A percentile compares a stretch with the other conserved stretches of the same genome.
Conservation (phyloP, 2,113 vertebrate species). For the Pongo pygmaeus region DNA sequence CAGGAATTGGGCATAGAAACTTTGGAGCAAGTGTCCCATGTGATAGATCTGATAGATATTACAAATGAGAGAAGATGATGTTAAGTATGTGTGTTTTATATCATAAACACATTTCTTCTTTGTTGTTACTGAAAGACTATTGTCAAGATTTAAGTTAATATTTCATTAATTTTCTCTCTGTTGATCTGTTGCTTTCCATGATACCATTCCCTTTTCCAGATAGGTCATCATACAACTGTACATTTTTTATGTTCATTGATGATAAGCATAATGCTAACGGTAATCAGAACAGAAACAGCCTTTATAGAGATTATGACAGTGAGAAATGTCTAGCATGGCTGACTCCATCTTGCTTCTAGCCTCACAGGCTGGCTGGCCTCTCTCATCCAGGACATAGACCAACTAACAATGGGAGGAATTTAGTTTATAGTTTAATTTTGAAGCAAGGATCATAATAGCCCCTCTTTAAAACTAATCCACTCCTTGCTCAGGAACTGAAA, state of each 20-base stretch:
- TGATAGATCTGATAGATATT: not conserved
- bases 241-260: not conserved
- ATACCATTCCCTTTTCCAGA: not conserved
- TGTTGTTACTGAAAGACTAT: not conserved
- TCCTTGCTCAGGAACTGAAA: too few relatives aligned
- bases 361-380: too few relatives aligned
- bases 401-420: too few relatives aligned
- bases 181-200: not conserved
- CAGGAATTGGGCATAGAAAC: not conserved
- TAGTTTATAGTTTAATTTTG: too few relatives aligned
- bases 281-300: not conserved
- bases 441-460: too few relatives aligned
- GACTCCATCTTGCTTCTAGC: too few relatives aligned
- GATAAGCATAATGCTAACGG: not conserved
- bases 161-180: not conserved
- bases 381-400: too few relatives aligned
- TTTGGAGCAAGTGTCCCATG: not conserved
- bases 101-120: not conserved
- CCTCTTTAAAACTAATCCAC: too few relatives aligned
- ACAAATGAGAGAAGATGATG: not conserved
- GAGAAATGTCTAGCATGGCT: too few relatives aligned
- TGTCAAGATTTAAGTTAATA: slow-evolving; percentile 16
- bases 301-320: too few relatives aligned
- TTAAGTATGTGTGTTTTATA: not conserved
- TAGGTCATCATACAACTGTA: not conserved